These are phyloP conservation scores for Cryptotis parvus DNA, from an alignment of 2,113 vertebrate species.

Conservation along the genomic window DNA sequence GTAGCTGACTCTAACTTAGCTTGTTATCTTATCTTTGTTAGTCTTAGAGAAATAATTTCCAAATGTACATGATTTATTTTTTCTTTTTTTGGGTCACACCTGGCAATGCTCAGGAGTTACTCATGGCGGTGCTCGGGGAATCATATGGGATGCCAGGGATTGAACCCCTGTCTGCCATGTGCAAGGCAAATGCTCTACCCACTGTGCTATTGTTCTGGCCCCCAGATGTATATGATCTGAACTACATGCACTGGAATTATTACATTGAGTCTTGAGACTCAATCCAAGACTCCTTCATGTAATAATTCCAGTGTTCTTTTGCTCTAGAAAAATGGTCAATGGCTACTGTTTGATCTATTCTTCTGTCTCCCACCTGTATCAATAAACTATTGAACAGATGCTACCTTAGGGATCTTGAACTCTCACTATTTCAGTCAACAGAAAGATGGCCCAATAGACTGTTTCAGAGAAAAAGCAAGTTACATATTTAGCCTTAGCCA, in stretches of 20 bases:
- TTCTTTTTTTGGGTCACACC: no score
- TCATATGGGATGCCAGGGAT: no score
- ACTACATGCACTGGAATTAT: slow-evolving; percentile 35
- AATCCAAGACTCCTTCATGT: not conserved
- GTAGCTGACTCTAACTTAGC: not conserved
- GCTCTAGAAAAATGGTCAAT: not conserved
- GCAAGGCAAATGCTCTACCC: no score
- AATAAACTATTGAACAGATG: not conserved
- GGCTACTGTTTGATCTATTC: not conserved
- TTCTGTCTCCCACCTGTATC: not conserved
- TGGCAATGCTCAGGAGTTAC: no score
- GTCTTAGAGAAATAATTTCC: slow-evolving; percentile 17
- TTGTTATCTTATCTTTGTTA: not conserved
- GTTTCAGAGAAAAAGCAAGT: slow-evolving; percentile 9
- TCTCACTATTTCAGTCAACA: not conserved
- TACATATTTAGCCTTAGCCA: not conserved
- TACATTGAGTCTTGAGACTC: no score
- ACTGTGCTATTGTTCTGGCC: no score
- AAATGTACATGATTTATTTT: not conserved
- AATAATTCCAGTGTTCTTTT: not conserved
- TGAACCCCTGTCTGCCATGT: no score
- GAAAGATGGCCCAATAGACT: not conserved
- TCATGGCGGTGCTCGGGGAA: no score
- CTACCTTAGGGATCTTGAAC: not conserved
- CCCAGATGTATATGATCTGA: not conserved